A percentile compares a stretch with the other conserved stretches of the same genome.
phyloP scores from a whole-genome alignment of 2,113 vertebrate genomes.

The Callopanchax toddi region DNA sequence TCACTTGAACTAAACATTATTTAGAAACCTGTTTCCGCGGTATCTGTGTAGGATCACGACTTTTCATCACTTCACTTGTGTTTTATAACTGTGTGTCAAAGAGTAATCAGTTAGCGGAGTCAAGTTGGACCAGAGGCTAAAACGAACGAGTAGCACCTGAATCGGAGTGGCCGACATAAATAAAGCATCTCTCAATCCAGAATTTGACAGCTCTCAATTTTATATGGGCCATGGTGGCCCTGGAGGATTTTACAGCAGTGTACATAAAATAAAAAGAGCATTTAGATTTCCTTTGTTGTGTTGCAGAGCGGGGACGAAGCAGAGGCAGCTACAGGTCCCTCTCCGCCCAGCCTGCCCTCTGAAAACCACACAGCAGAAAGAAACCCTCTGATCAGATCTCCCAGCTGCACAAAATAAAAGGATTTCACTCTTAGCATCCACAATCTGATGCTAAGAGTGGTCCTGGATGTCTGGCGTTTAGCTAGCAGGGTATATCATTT shows the following conservation, averaged over 20 bases:
- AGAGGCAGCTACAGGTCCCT: constrained; percentile 54
- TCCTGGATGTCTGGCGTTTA: background rate
- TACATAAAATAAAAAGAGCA: constrained; percentile 73
- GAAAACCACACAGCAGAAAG: constrained; percentile 21
- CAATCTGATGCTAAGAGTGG: constrained; percentile 19
- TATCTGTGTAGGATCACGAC: background rate
- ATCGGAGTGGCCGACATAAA: constrained; percentile 55
- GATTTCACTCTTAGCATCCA: constrained; percentile 10
- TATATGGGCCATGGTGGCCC: constrained; percentile 66
- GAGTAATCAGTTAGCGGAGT: background rate
- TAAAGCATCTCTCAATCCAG: constrained; percentile 57
- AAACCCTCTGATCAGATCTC: constrained; percentile 33
- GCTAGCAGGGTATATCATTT: background rate
- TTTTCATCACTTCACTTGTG: background rate
- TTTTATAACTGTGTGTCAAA: background rate
- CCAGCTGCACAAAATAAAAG: constrained; percentile 18
- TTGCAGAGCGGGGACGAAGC: constrained; percentile 46
- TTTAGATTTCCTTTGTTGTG: constrained; percentile 75
- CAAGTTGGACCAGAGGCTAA: constrained; percentile 9
- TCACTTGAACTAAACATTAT: background rate
- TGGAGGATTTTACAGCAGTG: constrained; percentile 67
- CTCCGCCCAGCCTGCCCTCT: constrained; percentile 34
- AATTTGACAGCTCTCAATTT: constrained; percentile 66
- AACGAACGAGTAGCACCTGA: constrained; percentile 6
- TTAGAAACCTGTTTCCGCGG: background rate